These are phyloP conservation scores for Puntigrus tetrazona DNA, from an alignment of 2,113 vertebrate species.

Conservation along the genomic window DNA sequence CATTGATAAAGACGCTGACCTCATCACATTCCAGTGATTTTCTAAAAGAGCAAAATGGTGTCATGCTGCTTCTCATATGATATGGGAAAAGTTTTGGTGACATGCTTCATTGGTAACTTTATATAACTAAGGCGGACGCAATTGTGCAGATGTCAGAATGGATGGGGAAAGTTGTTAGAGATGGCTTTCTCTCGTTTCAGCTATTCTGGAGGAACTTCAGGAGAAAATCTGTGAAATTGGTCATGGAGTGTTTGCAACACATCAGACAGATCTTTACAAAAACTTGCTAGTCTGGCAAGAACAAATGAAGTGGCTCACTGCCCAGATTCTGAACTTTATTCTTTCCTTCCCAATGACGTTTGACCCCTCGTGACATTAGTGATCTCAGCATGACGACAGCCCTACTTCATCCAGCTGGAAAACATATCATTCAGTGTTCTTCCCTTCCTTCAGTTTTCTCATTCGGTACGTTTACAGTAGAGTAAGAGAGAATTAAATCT, in stretches of 20 bases:
- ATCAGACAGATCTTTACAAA: neutral
- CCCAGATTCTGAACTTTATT: conserved; percentile 16
- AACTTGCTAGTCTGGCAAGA: conserved; percentile 5
- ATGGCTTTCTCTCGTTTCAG: neutral
- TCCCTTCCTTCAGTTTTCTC: conserved; percentile 23
- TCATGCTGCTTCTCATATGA: neutral
- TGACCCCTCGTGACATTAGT: conserved; percentile 37
- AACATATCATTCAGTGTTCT: conserved; percentile 32
- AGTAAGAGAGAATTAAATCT: neutral
- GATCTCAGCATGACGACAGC: conserved; percentile 50
- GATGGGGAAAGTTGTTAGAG: neutral
- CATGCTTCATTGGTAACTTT: neutral
- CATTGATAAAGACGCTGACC: neutral
- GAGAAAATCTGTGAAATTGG: neutral
- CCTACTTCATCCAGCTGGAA: conserved; percentile 52
- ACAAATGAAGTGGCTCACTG: neutral
- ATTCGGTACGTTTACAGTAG: neutral
- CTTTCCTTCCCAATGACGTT: neutral
- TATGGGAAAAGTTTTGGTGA: neutral
- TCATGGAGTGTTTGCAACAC: neutral
- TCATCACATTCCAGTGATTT: neutral
- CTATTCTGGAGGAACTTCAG: neutral
- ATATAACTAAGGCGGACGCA: neutral
- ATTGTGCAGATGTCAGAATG: neutral
- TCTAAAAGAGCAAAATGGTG: neutral